Evolutionary conservation across 2,797 vertebrate species (phyloP), one percentile per base, ranked within the genome.

Genomic region (Hypotaenidia philippensis): DNA sequence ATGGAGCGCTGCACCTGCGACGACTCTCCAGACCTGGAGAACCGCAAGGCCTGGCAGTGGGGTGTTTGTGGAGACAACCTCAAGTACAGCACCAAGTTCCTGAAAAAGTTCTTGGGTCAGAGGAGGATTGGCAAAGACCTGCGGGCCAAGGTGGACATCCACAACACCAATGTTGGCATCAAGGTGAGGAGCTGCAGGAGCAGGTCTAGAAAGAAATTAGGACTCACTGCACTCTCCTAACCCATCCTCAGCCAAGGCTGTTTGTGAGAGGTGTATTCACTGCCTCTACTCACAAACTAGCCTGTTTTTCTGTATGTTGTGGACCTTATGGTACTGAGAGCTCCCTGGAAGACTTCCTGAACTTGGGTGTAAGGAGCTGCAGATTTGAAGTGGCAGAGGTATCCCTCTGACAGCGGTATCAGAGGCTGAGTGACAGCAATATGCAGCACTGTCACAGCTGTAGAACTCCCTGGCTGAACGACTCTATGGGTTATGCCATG

Each of bases 1-100:
- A 99, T 99, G 99, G 99, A 99, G 97, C 98, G 99, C 79, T 99
- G 99, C 96, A 99, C 99, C 16, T 99, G 99, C 1, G 99, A 99
- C 6, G 99, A 99, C 91, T 99, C 99, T 31, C 99, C 99, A 0
- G 99, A 98, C 32, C 98, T 99, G 96, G 99, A 99, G 97, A 99
- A 99, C 92, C 98, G 99, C 53, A 98, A 99, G 91, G 99, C 99
- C 13, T 99, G 99, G 99, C 99, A 99, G 95, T 99, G 99, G 99
- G 99, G 99, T 0, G 98, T 99, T 77, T 99, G 99, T 2, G 99
- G 99, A 0, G 99, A 99, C 98, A 99, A 99, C 97, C 98, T 99
- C 95, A 99, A 99, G 91, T 99, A 99, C 87, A 99, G 99, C 98
- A 99, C 99, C 96, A 99, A 98, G 97, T 99, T 99, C 94, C 98